Percentiles rank a stretch among this genome's conserved stretches.
Conservation (phyloP, 2,113 vertebrate species). For the Hippopotamus amphibius region DNA sequence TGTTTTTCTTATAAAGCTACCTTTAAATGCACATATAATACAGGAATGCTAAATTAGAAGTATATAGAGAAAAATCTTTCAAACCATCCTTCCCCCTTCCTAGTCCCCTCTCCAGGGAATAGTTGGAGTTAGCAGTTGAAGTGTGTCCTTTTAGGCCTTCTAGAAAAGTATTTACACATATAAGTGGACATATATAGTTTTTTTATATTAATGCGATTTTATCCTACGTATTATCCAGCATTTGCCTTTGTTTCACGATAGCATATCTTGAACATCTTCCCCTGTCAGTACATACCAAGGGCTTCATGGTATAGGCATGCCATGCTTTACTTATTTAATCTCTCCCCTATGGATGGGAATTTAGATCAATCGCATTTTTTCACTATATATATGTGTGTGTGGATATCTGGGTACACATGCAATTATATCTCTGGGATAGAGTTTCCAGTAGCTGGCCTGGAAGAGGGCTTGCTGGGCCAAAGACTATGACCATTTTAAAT, state of each 20-base stretch:
- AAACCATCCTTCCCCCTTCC: neutral
- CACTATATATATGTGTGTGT: neutral
- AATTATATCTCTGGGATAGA: constrained; percentile 22
- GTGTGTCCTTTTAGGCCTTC: neutral
- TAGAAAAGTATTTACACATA: constrained; percentile 22
- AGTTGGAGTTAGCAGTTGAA: constrained; percentile 41
- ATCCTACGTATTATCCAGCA: neutral
- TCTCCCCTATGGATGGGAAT: neutral
- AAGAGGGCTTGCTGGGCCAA: constrained; percentile 54
- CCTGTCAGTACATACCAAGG: constrained; percentile 43
- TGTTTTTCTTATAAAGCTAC: constrained; percentile 51
- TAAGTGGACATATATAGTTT: neutral
- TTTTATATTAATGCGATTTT: constrained; percentile 9
- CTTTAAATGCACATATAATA: constrained; percentile 45
- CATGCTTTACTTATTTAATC: constrained; percentile 57
- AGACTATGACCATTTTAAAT: constrained; percentile 60
- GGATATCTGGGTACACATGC: neutral
- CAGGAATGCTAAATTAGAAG: constrained; percentile 45
- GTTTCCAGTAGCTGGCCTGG: constrained; percentile 51
- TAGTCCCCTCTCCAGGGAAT: neutral
- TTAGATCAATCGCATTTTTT: constrained; percentile 45
- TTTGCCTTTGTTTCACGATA: constrained; percentile 35
- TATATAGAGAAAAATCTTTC: constrained; percentile 2
- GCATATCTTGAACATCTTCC: constrained; percentile 14
- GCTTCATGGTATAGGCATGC: neutral